Conservation (phyloP, 2,113 vertebrate species). For the Chionis minor region DNA sequence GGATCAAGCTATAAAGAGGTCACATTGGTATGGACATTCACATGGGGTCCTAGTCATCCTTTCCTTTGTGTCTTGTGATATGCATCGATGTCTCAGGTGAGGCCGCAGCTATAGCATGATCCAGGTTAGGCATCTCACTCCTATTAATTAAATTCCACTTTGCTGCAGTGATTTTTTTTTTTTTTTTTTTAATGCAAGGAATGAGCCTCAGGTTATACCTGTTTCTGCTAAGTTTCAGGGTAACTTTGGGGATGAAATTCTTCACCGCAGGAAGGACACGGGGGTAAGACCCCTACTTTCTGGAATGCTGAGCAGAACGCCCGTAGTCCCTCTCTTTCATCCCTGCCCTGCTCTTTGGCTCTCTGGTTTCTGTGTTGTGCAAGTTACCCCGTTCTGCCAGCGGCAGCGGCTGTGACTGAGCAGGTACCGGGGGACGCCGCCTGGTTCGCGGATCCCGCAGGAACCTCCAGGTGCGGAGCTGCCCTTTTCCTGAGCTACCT, state of each 20-base stretch:
- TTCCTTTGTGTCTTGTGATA: not conserved
- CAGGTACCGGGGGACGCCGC: not conserved
- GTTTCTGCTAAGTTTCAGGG: not conserved
- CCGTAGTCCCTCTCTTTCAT: rapidly evolving
- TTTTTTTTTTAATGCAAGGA: not conserved
- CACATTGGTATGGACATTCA: not conserved
- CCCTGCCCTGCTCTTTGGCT: not conserved
- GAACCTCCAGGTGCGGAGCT: not conserved
- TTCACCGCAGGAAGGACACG: not conserved
- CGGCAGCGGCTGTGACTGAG: not conserved
- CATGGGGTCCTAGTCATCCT: not conserved
- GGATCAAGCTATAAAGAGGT: not conserved
- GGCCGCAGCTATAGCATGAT: not conserved
- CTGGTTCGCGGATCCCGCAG: not conserved
- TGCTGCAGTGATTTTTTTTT: not conserved
- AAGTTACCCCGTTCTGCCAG: not conserved
- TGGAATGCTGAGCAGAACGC: not conserved
- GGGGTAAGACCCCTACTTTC: not conserved
- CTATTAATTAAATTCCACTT: not conserved
- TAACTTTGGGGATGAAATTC: not conserved
- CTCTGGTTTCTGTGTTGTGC: not conserved
- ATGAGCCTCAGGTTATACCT: not conserved
- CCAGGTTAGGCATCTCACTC: not conserved
- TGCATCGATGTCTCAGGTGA: not conserved
- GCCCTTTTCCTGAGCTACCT: not conserved